Evolutionary conservation across 2,888 invertebrate genomes (phyloP).

Genomic region (Orthosia gracilis): DNA sequence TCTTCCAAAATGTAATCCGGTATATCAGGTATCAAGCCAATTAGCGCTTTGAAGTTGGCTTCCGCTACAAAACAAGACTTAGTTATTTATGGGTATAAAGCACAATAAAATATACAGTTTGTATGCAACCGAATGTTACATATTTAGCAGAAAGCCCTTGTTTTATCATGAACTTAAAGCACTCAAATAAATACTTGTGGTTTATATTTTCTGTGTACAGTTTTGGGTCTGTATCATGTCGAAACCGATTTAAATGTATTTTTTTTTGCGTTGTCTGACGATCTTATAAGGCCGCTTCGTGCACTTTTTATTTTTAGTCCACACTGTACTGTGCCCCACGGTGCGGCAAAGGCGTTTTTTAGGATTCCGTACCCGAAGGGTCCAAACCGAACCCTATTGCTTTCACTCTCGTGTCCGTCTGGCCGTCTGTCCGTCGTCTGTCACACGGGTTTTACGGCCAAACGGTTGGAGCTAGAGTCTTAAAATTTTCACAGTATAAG

Average conservation of each 20-base stretch:
- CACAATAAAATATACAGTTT: background rate
- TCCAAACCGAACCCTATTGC: too few species aligned
- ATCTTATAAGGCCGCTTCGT: background rate
- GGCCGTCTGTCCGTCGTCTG: background rate
- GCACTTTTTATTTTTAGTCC: background rate
- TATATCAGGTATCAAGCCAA: conserved; percentile 95
- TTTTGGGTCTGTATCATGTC: background rate
- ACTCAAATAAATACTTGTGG: background rate
- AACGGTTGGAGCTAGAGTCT: too few species aligned
- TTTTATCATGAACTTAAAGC: background rate
- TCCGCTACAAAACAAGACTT: conserved; percentile 93
- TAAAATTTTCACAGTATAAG: too few species aligned
- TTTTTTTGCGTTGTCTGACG: background rate
- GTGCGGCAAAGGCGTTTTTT: too few species aligned
- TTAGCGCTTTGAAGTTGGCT: conserved; percentile 97
- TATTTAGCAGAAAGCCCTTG: background rate
- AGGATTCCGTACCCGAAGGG: too few species aligned
- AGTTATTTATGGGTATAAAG: background rate
- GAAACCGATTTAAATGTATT: background rate
- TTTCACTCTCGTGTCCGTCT: background rate
- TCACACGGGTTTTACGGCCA: too few species aligned
- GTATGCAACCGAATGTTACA: background rate
- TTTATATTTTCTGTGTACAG: background rate
- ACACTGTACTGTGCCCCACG: background rate
- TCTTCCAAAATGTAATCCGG: conserved; percentile 94